Evolutionary conservation across 2,113 vertebrate genomes (phyloP).

Genomic region (Hystrix cristata): DNA sequence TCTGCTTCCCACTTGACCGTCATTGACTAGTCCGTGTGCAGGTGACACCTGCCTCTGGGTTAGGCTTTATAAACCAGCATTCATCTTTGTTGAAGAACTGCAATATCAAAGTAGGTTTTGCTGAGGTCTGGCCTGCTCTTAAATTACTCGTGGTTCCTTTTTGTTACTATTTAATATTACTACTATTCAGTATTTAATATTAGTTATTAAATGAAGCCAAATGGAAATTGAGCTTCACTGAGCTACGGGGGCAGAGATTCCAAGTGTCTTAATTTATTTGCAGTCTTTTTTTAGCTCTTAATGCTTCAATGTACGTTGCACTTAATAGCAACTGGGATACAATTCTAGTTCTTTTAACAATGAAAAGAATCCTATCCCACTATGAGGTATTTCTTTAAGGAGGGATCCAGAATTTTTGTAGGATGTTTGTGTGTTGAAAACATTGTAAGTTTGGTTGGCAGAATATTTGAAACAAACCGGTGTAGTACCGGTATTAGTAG

Average conservation of each 20-base stretch:
- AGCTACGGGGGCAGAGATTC: background rate
- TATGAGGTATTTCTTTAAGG: background rate
- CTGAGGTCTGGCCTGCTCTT: background rate
- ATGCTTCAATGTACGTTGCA: background rate
- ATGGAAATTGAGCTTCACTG: background rate
- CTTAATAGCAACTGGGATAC: background rate
- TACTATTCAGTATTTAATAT: background rate
- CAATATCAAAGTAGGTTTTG: background rate
- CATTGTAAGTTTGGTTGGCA: background rate
- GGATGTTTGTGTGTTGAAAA: background rate
- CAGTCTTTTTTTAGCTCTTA: background rate
- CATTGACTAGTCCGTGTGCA: background rate
- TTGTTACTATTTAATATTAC: no score
- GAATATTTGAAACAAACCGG: background rate
- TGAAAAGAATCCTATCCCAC: background rate
- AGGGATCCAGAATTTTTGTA: background rate
- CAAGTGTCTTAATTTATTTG: background rate
- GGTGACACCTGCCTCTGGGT: background rate
- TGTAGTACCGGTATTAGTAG: background rate
- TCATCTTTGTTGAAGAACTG: background rate
- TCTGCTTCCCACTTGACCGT: background rate
- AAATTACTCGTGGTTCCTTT: background rate
- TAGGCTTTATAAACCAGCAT: background rate
- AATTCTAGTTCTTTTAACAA: background rate
- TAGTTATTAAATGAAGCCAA: background rate